phyloP scores from a whole-genome alignment of 2,113 vertebrate species.

The Sturnira hondurensis region DNA sequence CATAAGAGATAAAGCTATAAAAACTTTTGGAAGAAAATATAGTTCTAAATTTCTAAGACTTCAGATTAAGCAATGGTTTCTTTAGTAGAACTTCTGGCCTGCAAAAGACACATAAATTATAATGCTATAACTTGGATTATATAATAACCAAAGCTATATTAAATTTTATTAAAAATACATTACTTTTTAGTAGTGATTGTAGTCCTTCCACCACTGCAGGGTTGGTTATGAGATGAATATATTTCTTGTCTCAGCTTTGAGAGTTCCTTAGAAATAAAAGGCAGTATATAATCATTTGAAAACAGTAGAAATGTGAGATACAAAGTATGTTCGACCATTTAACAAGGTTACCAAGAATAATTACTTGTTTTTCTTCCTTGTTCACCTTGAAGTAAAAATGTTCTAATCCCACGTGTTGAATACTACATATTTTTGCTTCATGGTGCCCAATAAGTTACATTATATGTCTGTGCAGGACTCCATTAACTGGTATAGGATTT shows the following conservation, averaged over 20 bases:
- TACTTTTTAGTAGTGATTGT: constrained; percentile 94
- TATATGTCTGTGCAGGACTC: not conserved
- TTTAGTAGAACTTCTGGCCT: not conserved
- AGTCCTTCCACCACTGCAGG: constrained; percentile 85
- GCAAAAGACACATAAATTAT: not conserved
- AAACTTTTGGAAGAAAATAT: not conserved
- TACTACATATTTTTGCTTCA: constrained; percentile 3
- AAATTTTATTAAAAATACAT: constrained; percentile 45
- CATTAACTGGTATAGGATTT: not conserved
- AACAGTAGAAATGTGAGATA: constrained; percentile 29
- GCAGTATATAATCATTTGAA: constrained; percentile 45
- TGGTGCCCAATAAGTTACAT: not conserved
- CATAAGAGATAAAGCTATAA: not conserved
- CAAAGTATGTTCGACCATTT: not conserved
- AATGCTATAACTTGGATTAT: constrained; percentile 24
- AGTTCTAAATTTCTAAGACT: not conserved
- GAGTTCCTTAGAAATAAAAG: constrained; percentile 86
- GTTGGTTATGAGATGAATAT: constrained; percentile 72
- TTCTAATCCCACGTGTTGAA: not conserved
- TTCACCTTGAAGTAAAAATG: not conserved
- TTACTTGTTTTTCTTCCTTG: not conserved
- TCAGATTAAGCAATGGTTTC: not conserved
- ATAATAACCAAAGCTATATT: not conserved
- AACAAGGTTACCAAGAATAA: constrained; percentile 12
- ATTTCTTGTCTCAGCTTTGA: constrained; percentile 83